Conservation (phyloP, 2,113 vertebrate genomes). For the Barbus barbus region DNA sequence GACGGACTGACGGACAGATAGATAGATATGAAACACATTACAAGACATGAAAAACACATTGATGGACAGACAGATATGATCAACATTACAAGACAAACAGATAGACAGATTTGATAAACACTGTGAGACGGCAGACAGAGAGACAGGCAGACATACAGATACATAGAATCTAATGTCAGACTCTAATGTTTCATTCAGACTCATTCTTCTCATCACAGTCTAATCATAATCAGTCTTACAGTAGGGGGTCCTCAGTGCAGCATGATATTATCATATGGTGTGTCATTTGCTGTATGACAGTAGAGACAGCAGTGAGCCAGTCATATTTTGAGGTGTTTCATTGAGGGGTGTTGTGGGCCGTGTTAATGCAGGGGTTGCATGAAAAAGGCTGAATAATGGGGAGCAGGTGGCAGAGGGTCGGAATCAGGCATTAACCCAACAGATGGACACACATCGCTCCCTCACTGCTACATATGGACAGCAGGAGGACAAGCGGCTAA, state of each 20-base stretch:
- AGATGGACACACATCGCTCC: constrained; percentile 51
- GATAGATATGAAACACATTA: not conserved
- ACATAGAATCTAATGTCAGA: not conserved
- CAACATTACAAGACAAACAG: too few relatives aligned
- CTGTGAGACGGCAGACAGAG: too few relatives aligned
- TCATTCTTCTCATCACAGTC: not conserved
- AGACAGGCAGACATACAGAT: too few relatives aligned
- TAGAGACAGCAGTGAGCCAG: not conserved
- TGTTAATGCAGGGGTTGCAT: not conserved
- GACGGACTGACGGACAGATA: not conserved
- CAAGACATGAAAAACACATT: too few relatives aligned
- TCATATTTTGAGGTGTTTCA: not conserved
- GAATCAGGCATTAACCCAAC: constrained; percentile 55
- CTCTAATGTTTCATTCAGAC: not conserved
- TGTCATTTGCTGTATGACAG: not conserved
- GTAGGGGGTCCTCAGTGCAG: not conserved
- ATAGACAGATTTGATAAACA: too few relatives aligned
- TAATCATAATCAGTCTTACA: constrained; percentile 2
- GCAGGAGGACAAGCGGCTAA: constrained; percentile 34
- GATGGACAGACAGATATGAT: too few relatives aligned
- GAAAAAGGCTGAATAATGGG: constrained; percentile 16
- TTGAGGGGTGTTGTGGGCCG: too few relatives aligned
- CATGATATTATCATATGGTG: not conserved
- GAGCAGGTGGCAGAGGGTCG: constrained; percentile 66
- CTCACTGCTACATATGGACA: constrained; percentile 44